Evolutionary conservation across 2,113 vertebrate species (phyloP).

Genomic region (Pycnonotus jocosus): DNA sequence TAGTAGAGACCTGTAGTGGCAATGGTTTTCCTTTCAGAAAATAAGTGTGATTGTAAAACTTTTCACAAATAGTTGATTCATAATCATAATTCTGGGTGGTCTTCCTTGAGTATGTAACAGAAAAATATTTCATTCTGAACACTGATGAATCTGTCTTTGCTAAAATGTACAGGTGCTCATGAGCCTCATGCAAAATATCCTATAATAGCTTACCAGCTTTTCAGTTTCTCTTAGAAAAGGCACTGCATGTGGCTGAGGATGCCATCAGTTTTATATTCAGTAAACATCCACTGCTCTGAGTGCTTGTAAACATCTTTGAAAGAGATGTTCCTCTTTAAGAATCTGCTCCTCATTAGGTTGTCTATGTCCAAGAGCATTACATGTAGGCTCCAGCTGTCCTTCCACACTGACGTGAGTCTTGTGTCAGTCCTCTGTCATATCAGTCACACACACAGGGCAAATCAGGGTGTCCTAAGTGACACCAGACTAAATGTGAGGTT

Average conservation of each 20-base stretch:
- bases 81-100: not conserved
- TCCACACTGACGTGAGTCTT: not conserved
- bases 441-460: not conserved
- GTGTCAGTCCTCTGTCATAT: fast-evolving
- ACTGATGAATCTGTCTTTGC: not conserved
- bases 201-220: not conserved
- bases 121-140: not conserved
- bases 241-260: not conserved
- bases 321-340: not conserved
- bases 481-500: not conserved
- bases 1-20: not conserved
- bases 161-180: not conserved
- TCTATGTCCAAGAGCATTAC: not conserved
- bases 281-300: not conserved
- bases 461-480: not conserved
- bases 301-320: not conserved
- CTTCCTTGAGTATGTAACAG: not conserved
- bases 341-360: not conserved
- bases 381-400: not conserved
- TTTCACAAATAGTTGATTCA: not conserved
- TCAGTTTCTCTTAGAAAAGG: not conserved
- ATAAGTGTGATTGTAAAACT: not conserved
- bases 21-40: not conserved
- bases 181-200: not conserved
- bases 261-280: not conserved